Percentiles rank a stretch among this genome's conserved stretches.
These are phyloP conservation scores for Neodiprion fabricii DNA, from an alignment of 1,140 invertebrate species.

Conservation along the genomic window DNA sequence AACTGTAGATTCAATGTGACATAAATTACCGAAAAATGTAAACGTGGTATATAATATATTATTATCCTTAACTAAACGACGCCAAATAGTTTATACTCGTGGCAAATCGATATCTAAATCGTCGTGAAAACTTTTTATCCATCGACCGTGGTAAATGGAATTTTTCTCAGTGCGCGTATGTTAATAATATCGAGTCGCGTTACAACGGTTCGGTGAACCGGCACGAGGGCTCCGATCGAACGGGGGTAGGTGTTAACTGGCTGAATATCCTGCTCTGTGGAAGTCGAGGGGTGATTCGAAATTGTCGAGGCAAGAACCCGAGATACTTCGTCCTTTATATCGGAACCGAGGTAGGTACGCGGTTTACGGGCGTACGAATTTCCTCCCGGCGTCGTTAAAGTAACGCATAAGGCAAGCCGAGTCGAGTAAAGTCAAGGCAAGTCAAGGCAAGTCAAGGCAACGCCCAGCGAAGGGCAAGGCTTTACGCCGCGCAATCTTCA, in stretches of 20 bases:
- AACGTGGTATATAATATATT: too few relatives aligned
- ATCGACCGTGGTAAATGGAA: too few relatives aligned
- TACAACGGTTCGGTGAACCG: background rate
- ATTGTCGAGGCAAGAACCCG: background rate
- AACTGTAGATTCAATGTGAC: too few relatives aligned
- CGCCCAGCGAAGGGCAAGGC: background rate
- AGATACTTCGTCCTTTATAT: conserved; percentile 3
- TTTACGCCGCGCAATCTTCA: background rate
- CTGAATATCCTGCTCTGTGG: background rate
- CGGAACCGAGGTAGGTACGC: background rate
- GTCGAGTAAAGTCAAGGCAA: too few relatives aligned
- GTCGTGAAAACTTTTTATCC: too few relatives aligned
- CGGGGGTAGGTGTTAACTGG: background rate
- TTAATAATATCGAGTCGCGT: too few relatives aligned
- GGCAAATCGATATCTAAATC: too few relatives aligned
- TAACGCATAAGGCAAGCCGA: background rate
- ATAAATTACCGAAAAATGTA: too few relatives aligned
- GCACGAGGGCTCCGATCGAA: background rate
- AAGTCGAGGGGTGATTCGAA: background rate
- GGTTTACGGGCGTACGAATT: background rate
- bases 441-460: too few relatives aligned
- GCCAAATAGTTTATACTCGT: too few relatives aligned
- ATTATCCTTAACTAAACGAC: too few relatives aligned
- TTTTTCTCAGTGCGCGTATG: too few relatives aligned
- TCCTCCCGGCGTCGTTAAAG: background rate